These are phyloP conservation scores for Xiphophorus birchmanni DNA, from an alignment of 2,797 vertebrate genomes.

Conservation along the genomic window DNA sequence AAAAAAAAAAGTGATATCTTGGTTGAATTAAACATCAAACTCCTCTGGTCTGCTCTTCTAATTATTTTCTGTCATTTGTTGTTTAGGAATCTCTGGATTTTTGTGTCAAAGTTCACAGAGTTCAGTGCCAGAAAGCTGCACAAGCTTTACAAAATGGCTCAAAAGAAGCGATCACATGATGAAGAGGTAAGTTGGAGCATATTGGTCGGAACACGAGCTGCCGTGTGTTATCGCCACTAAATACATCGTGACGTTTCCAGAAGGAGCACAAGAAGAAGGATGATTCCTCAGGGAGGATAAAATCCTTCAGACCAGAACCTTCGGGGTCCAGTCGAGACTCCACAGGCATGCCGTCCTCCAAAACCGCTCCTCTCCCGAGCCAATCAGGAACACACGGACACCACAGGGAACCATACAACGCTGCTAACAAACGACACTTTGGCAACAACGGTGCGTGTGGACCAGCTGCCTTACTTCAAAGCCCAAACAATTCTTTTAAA, in stretches of 20 bases:
- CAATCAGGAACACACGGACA: constrained; percentile 86
- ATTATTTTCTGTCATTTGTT: constrained; percentile 17
- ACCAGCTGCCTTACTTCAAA: not conserved
- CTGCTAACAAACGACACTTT: constrained; percentile 91
- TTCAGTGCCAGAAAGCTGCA: constrained; percentile 97
- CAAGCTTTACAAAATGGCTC: constrained; percentile 98
- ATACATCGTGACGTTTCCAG: constrained; percentile 44
- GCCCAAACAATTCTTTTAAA: not conserved
- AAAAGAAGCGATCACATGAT: constrained; percentile 94
- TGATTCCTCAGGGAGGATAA: constrained; percentile 83
- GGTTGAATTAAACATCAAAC: not conserved
- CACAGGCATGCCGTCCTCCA: constrained; percentile 80
- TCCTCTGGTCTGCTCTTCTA: not conserved
- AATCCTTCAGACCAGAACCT: constrained; percentile 88
- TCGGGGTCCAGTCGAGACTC: constrained; percentile 92
- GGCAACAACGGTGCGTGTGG: constrained; percentile 78
- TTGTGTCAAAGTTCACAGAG: constrained; percentile 99
- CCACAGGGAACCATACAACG: constrained; percentile 88
- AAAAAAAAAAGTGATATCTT: not conserved
- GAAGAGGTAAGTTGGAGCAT: constrained; percentile 84
- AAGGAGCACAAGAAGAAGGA: constrained; percentile 97
- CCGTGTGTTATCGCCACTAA: not conserved
- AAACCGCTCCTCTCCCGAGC: constrained; percentile 76
- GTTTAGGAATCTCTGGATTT: constrained; percentile 97
- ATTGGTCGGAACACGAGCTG: not conserved